Conservation (phyloP, 2,888 invertebrate genomes). For the Nymphalis polychloros region DNA sequence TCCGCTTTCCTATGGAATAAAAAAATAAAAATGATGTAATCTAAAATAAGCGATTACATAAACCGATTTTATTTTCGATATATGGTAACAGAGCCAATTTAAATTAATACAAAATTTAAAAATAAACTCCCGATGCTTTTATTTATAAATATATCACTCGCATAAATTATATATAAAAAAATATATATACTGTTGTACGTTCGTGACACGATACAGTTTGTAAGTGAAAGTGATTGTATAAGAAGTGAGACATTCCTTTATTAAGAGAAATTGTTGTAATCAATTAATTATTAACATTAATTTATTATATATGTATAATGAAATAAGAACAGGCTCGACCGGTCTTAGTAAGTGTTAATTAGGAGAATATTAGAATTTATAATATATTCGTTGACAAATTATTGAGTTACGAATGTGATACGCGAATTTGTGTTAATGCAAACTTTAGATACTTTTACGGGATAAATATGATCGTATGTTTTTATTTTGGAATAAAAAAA, state of each 20-base stretch:
- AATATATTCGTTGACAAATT: neutral
- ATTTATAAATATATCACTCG: no score
- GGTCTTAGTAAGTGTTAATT: neutral
- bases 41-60: no score
- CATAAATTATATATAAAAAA: neutral
- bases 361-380: neutral
- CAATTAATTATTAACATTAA: slow-evolving; percentile 12
- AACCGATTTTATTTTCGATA: no score
- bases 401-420: neutral
- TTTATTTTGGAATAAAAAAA: no score
- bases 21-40: no score
- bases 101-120: no score
- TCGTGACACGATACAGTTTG: slow-evolving; percentile 29
- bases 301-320: neutral
- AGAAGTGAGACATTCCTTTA: slow-evolving; percentile 24
- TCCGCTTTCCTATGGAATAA: no score
- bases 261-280: slow-evolving; percentile 33
- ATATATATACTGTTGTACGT: slow-evolving; percentile 12
- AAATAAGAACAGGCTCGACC: neutral
- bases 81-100: no score
- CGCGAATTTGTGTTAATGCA: no score
- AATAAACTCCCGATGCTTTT: no score
- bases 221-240: slow-evolving; percentile 36
- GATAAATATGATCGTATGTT: no score
- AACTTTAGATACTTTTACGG: no score